A percentile compares a stretch with the other conserved stretches of the same genome.
phyloP scores from a whole-genome alignment of 2,797 vertebrate species.

The Sebastes iracundus region DNA sequence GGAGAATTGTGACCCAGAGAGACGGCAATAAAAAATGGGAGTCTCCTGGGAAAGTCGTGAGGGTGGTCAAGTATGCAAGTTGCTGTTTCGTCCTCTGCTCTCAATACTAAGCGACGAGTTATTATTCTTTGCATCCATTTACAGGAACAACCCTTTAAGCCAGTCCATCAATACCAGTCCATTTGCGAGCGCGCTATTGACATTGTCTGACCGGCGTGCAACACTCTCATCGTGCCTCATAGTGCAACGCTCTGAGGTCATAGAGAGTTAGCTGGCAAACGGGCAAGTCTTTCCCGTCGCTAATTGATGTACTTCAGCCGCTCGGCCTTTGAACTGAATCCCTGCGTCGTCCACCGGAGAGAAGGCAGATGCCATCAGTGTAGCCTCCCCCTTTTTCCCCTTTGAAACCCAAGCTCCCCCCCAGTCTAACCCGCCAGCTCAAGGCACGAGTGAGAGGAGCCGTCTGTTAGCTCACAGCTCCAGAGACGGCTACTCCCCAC shows the following conservation, averaged over 20 bases:
- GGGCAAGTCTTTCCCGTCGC: conserved; percentile 52
- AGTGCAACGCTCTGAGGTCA: conserved; percentile 75
- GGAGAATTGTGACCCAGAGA: too few species aligned
- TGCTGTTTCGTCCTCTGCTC: background rate
- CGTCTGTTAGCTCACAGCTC: conserved; percentile 83
- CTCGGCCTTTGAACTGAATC: conserved; percentile 82
- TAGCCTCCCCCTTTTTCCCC: conserved; percentile 51
- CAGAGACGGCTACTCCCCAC: conserved; percentile 59
- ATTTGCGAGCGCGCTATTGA: conserved; percentile 66
- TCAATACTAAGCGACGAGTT: background rate
- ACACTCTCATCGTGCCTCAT: conserved; percentile 51
- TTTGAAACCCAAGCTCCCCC: conserved; percentile 83
- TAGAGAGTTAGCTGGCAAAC: conserved; percentile 57
- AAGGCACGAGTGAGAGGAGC: conserved; percentile 80
- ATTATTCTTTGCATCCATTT: conserved; percentile 69
- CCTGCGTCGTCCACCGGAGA: conserved; percentile 71
- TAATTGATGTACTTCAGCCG: conserved; percentile 84
- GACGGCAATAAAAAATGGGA: too few species aligned
- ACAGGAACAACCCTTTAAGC: conserved; percentile 62
- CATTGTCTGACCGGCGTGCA: conserved; percentile 48
- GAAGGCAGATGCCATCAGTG: conserved; percentile 80
- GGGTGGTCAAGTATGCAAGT: background rate
- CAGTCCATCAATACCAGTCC: conserved; percentile 70
- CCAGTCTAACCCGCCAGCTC: conserved; percentile 67
- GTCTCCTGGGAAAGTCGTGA: too few species aligned